Base-by-base conservation (phyloP, 2,888 invertebrate genomes). In the Antheraea yamamai region DNA sequence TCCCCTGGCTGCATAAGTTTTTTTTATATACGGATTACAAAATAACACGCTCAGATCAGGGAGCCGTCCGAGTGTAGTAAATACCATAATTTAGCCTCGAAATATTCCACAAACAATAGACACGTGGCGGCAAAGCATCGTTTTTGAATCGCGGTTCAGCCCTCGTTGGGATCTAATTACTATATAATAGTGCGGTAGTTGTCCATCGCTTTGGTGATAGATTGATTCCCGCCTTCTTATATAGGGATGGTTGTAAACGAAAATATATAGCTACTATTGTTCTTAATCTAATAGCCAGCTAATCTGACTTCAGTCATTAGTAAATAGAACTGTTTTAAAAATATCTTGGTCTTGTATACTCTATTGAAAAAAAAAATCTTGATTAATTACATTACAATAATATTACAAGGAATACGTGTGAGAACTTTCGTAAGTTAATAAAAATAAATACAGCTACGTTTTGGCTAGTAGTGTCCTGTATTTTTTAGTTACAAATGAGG, bases 31-130 rank as follows among this genome's bases (percentile, higher is more conserved):
- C 39, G 70, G 8, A 70, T 55, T 58, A 58, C 16, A 68, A 58
- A 74, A 70, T 23, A n/a, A 70, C 73, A 35, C 16, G 61, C 47
- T 39, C 39, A n/a, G 26, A 47, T 61, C 72, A 76, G 74, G 75
- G 76, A 82, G 76, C 78, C 82, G 78, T 78, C 80, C 80, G 82
- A 76, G 81, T 82, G 81, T 77, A 79, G 75, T 78, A 81, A 82
- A 82, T 79, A 80, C 85, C 84, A 81, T 91, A 91, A 92, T 92
- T 90, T 89, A 82, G 77, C 82, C 77, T 78, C 77, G 78, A 30
- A 79, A 61, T 64, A 76, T 47, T 73, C 72, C 70, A 72, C 88
- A 87, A 89, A 91, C 90, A 91, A 91, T 84, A 80, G 87, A 61
- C 92, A 91, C 91, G 92, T 91, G 92, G 74, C 84, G 66, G 20